A percentile compares a stretch with the other conserved stretches of the same genome.
Evolutionary conservation across 2,113 vertebrate species (phyloP).

Genomic region (Cnemophilus loriae): DNA sequence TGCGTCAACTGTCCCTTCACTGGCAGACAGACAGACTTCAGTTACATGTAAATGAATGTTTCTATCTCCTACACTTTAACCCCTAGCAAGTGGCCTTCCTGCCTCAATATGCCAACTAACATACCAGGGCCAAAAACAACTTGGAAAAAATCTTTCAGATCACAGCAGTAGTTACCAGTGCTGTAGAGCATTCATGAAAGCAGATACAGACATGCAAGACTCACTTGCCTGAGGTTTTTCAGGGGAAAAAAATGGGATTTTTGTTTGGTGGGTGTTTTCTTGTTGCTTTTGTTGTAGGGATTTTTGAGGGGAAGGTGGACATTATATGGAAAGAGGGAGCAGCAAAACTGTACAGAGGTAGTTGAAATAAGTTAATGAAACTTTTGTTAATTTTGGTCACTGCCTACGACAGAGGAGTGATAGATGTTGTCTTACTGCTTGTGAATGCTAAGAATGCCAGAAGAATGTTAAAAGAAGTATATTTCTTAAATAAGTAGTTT

Average conservation of each 20-base stretch:
- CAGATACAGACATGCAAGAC: background rate
- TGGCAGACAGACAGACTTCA: background rate
- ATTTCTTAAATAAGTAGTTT: background rate
- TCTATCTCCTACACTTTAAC: background rate
- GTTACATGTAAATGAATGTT: background rate
- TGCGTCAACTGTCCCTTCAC: background rate
- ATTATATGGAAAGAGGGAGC: background rate
- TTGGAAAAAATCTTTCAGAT: background rate
- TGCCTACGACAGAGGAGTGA: background rate
- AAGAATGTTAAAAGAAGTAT: background rate
- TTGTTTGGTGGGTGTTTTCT: background rate
- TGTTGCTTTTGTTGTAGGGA: background rate
- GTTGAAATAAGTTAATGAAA: background rate
- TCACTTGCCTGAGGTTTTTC: background rate
- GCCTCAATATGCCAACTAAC: background rate
- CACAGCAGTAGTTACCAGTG: background rate
- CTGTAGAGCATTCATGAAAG: background rate
- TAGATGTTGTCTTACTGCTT: background rate
- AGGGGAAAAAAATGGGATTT: rapidly evolving
- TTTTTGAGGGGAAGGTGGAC: background rate
- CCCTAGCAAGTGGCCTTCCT: background rate
- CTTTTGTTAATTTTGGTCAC: background rate
- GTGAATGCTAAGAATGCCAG: background rate
- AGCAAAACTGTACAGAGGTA: background rate
- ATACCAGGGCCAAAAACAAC: background rate